Conservation (phyloP, 1,140 invertebrate genomes). For the Drosophila mayri region DNA sequence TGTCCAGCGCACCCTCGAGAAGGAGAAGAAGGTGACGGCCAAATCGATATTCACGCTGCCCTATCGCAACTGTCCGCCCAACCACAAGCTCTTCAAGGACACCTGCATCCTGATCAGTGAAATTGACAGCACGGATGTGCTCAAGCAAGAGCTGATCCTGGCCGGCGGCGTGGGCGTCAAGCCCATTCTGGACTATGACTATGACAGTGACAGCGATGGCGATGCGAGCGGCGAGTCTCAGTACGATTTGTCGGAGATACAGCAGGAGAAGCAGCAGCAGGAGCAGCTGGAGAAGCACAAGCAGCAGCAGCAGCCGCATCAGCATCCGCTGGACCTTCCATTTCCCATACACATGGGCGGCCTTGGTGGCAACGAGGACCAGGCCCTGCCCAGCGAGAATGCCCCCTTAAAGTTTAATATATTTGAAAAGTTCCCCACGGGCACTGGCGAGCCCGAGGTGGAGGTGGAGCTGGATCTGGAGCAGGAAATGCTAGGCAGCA, state of each 20-base stretch:
- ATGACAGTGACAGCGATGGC: slow-evolving; percentile 31
- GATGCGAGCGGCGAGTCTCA: slow-evolving; percentile 47
- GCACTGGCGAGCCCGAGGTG: slow-evolving; percentile 31
- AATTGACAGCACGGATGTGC: slow-evolving; percentile 64
- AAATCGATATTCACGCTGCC: slow-evolving; percentile 82
- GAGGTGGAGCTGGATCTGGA: slow-evolving; percentile 2
- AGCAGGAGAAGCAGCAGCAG: not conserved
- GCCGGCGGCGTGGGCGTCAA: slow-evolving; percentile 7
- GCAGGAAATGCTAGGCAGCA: not conserved
- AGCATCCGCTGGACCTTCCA: not conserved
- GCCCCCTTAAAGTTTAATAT: slow-evolving; percentile 81
- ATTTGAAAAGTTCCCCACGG: slow-evolving; percentile 75
- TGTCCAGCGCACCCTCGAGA: slow-evolving; percentile 65
- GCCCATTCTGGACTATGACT: slow-evolving; percentile 55
- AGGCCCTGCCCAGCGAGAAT: slow-evolving; percentile 75
- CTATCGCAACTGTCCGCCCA: slow-evolving; percentile 65
- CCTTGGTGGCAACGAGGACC: slow-evolving; percentile 40
- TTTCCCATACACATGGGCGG: slow-evolving; percentile 7
- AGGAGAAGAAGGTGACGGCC: slow-evolving; percentile 80
- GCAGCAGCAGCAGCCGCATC: not conserved
- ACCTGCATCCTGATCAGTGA: slow-evolving; percentile 71
- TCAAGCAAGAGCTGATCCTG: slow-evolving; percentile 61
- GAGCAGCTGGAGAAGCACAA: not conserved
- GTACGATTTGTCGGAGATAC: slow-evolving; percentile 23
- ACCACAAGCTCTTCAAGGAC: slow-evolving; percentile 65